Evolutionary conservation across 2,797 vertebrate species (phyloP).

Genomic region (Heterohyrax brucei): DNA sequence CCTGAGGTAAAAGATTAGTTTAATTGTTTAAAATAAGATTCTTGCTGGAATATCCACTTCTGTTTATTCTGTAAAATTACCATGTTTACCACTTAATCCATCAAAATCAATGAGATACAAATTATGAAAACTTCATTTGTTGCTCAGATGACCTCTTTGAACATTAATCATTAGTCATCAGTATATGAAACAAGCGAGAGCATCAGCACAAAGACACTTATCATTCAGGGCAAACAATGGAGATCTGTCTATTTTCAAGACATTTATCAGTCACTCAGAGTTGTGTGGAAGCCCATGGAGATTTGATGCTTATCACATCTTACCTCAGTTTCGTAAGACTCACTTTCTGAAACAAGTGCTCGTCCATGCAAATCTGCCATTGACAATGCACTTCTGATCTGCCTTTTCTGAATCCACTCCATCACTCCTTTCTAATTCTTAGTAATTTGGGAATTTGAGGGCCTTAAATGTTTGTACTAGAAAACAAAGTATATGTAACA

Average conservation of each 20-base stretch:
- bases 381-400: conserved; percentile 52
- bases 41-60: conserved; percentile 55
- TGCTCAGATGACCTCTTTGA: conserved; percentile 68
- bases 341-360: conserved; percentile 65
- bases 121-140: conserved; percentile 11
- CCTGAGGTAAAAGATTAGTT: neutral
- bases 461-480: conserved; percentile 62
- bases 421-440: conserved; percentile 44
- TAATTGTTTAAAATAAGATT: conserved; percentile 56
- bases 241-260: conserved; percentile 70
- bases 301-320: conserved; percentile 65
- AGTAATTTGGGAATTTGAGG: conserved; percentile 65
- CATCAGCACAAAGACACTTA: conserved; percentile 67
- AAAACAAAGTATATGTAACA: conserved; percentile 71
- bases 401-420: conserved; percentile 13
- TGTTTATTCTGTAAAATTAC: conserved; percentile 49
- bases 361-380: conserved; percentile 10
- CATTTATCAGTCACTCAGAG: conserved; percentile 82
- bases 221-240: conserved; percentile 74
- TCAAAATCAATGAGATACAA: conserved; percentile 58
- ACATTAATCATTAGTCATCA: conserved; percentile 73
- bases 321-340: conserved; percentile 64
- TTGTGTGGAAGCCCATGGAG: conserved; percentile 62
- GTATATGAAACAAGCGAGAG: conserved; percentile 75
- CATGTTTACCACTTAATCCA: neutral